phyloP scores from a whole-genome alignment of 2,113 vertebrate genomes.

The Gracilinanus agilis region DNA sequence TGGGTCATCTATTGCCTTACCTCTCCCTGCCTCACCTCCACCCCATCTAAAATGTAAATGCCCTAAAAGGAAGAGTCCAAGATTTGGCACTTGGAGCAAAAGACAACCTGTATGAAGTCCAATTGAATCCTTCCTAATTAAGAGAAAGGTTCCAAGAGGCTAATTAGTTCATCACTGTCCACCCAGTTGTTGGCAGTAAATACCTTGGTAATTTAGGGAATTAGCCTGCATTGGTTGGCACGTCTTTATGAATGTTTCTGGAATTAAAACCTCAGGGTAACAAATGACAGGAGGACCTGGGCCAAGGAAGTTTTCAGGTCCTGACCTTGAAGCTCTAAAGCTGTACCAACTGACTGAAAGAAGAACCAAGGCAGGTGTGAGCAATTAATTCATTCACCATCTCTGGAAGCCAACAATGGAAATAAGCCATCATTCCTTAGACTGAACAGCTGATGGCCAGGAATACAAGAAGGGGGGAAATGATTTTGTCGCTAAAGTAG shows the following conservation, averaged over 20 bases:
- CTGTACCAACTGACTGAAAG: neutral
- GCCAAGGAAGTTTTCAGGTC: neutral
- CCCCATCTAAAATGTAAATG: neutral
- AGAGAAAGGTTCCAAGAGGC: neutral
- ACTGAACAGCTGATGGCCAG: neutral
- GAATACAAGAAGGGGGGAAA: neutral
- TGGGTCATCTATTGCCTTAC: neutral
- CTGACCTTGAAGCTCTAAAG: neutral
- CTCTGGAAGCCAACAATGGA: neutral
- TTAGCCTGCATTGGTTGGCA: neutral
- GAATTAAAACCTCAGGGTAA: neutral
- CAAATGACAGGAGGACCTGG: neutral
- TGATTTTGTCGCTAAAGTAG: neutral
- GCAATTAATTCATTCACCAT: neutral
- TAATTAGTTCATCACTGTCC: neutral
- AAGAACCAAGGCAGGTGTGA: neutral
- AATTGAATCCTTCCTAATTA: neutral
- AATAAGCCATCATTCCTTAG: neutral
- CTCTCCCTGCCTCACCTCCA: neutral
- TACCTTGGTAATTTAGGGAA: neutral
- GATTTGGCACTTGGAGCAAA: neutral
- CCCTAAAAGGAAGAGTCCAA: neutral
- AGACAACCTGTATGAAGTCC: neutral
- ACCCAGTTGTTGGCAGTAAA: neutral
- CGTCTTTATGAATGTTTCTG: neutral